A percentile compares a stretch with the other conserved stretches of the same genome.
These are phyloP conservation scores for Hydrozoanthus gracilis DNA, from an alignment of 92 coral and sea anemone genomes.

Conservation along the genomic window DNA sequence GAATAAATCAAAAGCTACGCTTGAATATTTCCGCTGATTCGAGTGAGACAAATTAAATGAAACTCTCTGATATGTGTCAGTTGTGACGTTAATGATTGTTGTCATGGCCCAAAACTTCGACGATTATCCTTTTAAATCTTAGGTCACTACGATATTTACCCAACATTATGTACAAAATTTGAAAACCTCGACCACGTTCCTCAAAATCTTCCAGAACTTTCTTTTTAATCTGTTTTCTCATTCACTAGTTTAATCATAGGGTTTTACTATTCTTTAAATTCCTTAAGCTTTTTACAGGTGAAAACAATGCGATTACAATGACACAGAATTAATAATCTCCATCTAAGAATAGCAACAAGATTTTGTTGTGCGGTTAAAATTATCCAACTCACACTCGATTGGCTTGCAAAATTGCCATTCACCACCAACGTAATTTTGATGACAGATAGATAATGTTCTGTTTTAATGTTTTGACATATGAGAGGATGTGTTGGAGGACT, in stretches of 20 bases:
- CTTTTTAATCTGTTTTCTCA: neutral
- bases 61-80: slow-evolving; percentile 13
- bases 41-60: slow-evolving; percentile 18
- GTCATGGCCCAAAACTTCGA: neutral
- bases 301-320: slow-evolving; percentile 15
- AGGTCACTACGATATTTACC: no score
- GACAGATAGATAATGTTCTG: slow-evolving; percentile 39
- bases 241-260: neutral
- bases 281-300: neutral
- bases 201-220: neutral
- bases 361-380: slow-evolving; percentile 26
- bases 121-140: neutral
- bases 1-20: slow-evolving; percentile 11
- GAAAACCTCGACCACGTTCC: neutral
- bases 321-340: neutral
- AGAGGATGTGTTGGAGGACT: slow-evolving; percentile 37
- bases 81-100: neutral
- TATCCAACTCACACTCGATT: neutral
- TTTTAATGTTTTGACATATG: slow-evolving; percentile 20
- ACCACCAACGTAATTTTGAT: slow-evolving; percentile 38
- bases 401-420: slow-evolving; percentile 19
- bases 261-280: neutral
- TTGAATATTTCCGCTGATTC: slow-evolving; percentile 35
- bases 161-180: neutral
- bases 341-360: slow-evolving; percentile 36